These are phyloP conservation scores for Tiaroga cobitis DNA, from an alignment of 2,797 vertebrate genomes.

Conservation along the genomic window DNA sequence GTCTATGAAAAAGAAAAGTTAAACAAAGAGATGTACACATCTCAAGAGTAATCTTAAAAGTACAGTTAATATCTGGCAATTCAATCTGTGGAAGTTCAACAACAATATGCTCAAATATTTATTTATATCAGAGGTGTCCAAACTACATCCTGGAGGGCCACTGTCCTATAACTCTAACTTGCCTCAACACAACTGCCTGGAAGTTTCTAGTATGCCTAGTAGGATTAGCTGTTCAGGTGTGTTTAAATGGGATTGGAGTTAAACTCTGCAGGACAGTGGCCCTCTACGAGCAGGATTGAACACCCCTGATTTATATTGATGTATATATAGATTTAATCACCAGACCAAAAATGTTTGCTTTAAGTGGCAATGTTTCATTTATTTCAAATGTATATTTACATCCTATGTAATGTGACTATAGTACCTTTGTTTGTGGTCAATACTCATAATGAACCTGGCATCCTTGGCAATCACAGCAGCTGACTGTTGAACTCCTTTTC, in stretches of 20 bases:
- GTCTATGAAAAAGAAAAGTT: slow-evolving; percentile 71
- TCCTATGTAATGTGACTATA: not conserved
- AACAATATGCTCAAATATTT: not conserved
- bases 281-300: not conserved
- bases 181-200: too few relatives aligned
- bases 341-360: not conserved
- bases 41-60: not conserved
- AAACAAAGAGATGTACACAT: not conserved
- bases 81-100: not conserved
- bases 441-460: slow-evolving; percentile 87
- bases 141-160: not conserved
- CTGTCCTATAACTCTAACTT: not conserved
- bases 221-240: not conserved
- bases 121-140: not conserved
- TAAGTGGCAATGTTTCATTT: not conserved
- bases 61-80: not conserved
- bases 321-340: not conserved
- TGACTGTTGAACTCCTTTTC: slow-evolving; percentile 95
- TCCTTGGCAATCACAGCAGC: slow-evolving; percentile 92
- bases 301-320: not conserved
- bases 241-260: not conserved
- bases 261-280: not conserved
- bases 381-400: not conserved
- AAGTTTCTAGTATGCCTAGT: not conserved
- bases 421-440: slow-evolving; percentile 93